Percentiles rank a stretch among this genome's conserved stretches.
These are phyloP conservation scores for Bombus superbus DNA, from an alignment of 1,140 invertebrate species.

Conservation along the genomic window DNA sequence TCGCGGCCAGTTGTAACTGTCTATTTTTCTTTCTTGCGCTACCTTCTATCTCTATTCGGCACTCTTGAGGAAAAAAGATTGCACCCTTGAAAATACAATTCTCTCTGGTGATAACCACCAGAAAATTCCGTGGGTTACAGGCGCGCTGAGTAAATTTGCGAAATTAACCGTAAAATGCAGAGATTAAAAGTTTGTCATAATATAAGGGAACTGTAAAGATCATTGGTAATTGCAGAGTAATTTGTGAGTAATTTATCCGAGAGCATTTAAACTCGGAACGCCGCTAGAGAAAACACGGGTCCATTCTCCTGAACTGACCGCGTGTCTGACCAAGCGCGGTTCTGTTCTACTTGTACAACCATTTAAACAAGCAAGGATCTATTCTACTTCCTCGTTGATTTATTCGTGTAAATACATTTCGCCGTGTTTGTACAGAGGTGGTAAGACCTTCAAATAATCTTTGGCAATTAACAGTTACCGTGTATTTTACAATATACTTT, in stretches of 20 bases:
- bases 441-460: not conserved
- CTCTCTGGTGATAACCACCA: not conserved
- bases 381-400: conserved; percentile 14
- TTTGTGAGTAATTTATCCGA: conserved; percentile 23
- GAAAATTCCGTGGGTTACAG: not conserved
- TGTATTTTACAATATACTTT: not conserved
- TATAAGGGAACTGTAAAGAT: not conserved
- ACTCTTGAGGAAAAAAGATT: not conserved
- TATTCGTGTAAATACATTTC: conserved; percentile 28
- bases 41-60: not conserved
- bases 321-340: not conserved
- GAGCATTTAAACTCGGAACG: conserved; percentile 3
- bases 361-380: not conserved
- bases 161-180: not conserved
- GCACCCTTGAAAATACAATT: not conserved
- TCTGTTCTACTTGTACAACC: conserved; percentile 4
- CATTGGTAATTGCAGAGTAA: not conserved
- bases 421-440: not conserved
- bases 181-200: not conserved
- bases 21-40: not conserved
- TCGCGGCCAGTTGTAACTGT: not conserved
- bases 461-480: conserved; percentile 4
- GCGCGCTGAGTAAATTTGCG: not conserved
- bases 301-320: conserved; percentile 5
- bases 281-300: conserved; percentile 2